Conservation (phyloP, 2,888 invertebrate genomes). For the Syrista parreyssii region DNA sequence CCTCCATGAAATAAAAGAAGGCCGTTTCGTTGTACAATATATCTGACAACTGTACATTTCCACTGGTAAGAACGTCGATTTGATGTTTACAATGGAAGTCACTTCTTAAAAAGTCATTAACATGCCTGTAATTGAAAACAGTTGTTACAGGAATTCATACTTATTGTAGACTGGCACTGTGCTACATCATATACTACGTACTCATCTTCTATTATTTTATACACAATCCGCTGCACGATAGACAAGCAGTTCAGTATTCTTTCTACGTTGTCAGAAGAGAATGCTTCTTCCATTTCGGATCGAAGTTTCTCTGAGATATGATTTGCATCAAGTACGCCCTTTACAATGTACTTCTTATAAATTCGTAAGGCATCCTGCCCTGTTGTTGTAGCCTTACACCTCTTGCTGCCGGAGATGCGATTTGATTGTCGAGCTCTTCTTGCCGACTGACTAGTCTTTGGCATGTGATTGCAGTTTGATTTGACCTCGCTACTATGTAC, state of each 20-base stretch:
- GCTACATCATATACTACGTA: constrained; percentile 54
- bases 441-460: constrained; percentile 53
- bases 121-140: constrained; percentile 69
- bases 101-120: constrained; percentile 84
- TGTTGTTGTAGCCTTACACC: constrained; percentile 40
- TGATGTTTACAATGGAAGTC: constrained; percentile 93
- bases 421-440: constrained; percentile 39
- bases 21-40: constrained; percentile 91
- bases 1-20: constrained; percentile 94
- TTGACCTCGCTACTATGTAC: constrained; percentile 39
- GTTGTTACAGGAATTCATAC: background rate
- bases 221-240: constrained; percentile 77
- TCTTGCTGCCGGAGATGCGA: constrained; percentile 29
- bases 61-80: constrained; percentile 88
- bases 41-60: constrained; percentile 84
- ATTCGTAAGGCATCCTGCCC: constrained; percentile 75
- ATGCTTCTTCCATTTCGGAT: constrained; percentile 73
- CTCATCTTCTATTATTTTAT: constrained; percentile 77
- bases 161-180: background rate
- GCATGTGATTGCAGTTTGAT: constrained; percentile 46
- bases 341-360: constrained; percentile 81
- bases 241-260: constrained; percentile 79
- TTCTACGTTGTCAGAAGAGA: constrained; percentile 75
- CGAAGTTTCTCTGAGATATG: constrained; percentile 72
- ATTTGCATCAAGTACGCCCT: constrained; percentile 74